A percentile compares a stretch with the other conserved stretches of the same genome.
Conservation (phyloP, 2,888 invertebrate species). For the Stramonita haemastoma region DNA sequence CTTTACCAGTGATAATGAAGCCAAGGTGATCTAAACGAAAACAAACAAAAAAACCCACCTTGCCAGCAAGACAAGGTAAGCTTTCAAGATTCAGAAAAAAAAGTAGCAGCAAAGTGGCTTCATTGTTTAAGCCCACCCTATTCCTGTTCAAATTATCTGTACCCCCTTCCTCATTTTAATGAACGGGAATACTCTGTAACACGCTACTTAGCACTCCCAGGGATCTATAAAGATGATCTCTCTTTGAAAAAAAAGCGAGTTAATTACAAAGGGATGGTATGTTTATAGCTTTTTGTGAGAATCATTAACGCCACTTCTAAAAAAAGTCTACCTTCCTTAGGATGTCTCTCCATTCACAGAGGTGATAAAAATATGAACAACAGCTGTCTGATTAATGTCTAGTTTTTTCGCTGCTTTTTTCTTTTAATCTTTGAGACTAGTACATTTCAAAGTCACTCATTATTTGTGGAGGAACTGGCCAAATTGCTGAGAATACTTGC, state of each 20-base stretch:
- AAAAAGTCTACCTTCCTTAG: background rate
- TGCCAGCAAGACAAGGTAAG: background rate
- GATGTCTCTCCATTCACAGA: background rate
- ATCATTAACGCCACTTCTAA: background rate
- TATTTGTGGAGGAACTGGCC: too few relatives aligned
- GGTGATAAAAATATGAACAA: background rate
- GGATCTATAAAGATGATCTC: background rate
- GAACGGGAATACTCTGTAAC: background rate
- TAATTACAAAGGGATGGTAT: background rate
- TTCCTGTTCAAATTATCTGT: background rate
- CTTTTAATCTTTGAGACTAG: too few relatives aligned
- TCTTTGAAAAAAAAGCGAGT: background rate
- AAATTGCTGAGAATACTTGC: too few relatives aligned
- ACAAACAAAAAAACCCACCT: too few relatives aligned
- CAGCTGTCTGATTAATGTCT: background rate
- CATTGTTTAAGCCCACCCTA: background rate
- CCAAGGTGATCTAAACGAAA: background rate
- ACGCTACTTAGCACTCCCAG: background rate
- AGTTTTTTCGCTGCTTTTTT: too few relatives aligned
- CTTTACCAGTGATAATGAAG: constrained; percentile 15
- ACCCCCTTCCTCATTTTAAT: background rate
- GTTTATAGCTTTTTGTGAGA: background rate
- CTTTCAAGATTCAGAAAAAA: background rate
- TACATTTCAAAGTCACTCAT: too few relatives aligned
- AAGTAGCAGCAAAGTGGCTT: constrained; percentile 29